A percentile compares a stretch with the other conserved stretches of the same genome.
Evolutionary conservation across 2,888 invertebrate genomes (phyloP).

Genomic region (Ypsolopha scabrella): DNA sequence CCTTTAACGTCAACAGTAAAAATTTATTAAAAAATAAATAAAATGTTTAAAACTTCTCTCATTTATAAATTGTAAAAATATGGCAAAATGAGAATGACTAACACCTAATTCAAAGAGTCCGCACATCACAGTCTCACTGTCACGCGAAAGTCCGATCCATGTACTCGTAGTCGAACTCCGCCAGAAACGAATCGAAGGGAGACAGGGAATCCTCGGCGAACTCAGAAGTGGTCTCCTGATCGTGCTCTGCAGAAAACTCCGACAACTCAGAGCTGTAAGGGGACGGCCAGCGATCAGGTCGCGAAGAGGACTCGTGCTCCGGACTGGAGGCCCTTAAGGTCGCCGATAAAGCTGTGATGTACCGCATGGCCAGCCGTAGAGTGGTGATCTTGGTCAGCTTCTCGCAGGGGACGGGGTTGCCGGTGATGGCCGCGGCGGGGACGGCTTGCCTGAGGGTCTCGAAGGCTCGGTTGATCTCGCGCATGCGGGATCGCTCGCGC

Average conservation of each 20-base stretch:
- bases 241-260: slow-evolving; percentile 56
- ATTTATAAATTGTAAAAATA: slow-evolving; percentile 35
- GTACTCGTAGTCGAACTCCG: slow-evolving; percentile 63
- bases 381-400: slow-evolving; percentile 93
- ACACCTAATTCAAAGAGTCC: not conserved
- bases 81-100: slow-evolving; percentile 2
- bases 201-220: slow-evolving; percentile 68
- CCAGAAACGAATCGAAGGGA: slow-evolving; percentile 69
- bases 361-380: slow-evolving; percentile 86
- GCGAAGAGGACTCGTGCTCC: slow-evolving; percentile 19
- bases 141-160: slow-evolving; percentile 61
- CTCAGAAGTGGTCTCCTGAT: slow-evolving; percentile 60
- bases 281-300: slow-evolving; percentile 54
- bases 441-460: slow-evolving; percentile 83
- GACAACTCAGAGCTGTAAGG: slow-evolving; percentile 65
- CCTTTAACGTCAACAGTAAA: slow-evolving; percentile 49
- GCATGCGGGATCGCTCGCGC: slow-evolving; percentile 87
- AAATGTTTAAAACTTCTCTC: slow-evolving; percentile 18
- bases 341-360: slow-evolving; percentile 82
- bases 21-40: slow-evolving; percentile 54
- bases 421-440: slow-evolving; percentile 71
- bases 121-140: slow-evolving; percentile 1
- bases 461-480: slow-evolving; percentile 91
- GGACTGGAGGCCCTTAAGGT: slow-evolving; percentile 65
- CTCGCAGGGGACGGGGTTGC: slow-evolving; percentile 72